Base-by-base conservation (phyloP, 2,797 vertebrate genomes). In the Enteromius afrohamiltoni region DNA sequence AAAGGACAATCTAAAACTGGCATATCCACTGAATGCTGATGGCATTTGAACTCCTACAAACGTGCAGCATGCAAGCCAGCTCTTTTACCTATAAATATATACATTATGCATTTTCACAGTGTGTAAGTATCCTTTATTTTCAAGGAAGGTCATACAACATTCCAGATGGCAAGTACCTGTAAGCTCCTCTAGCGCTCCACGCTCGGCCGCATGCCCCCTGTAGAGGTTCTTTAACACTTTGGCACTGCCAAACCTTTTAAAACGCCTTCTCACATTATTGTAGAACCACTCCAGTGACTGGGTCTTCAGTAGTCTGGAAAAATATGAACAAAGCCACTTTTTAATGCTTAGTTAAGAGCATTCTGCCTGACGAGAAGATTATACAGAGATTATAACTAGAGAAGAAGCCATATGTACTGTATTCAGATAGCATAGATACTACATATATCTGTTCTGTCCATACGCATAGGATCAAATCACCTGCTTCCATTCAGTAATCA, bases 271-370 rank as follows among this genome's bases (percentile, higher is more conserved):
- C 86, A 99, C 97, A 67, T 98, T 97, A 76, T 93, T 96, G 88
- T 99, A 99, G 91, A 97, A 99, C 97, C 97, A 99, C 89, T 99
- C 98, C 91, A 98, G 92, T 3, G 97, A 97, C 89, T 98, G 97
- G 0, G 95, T 94, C 92, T 96, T 95, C 85, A 98, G 88, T 7
- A 98, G 92, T 90, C 98, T 99, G 90, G 34, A 88, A 82, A 7
- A 67, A 79, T 16, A 88, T 14, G 40, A 60, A 79, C 47, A 77
- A 73, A 4, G 31, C 37, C n/a, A 45, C 23, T 34, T 51, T 58
- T 40, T 21, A 0, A 16, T 17, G 29, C 31, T n/a, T 49, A 49
- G 31, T 16, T 31, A 31, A 79, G 26, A 37, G 13, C 45, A 67
- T 79, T 51, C 31, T 55, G 34, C 5, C 10, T 58, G 49, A 19